Evolutionary conservation across 2,888 invertebrate genomes (phyloP).

Genomic region (Elmis aenea): DNA sequence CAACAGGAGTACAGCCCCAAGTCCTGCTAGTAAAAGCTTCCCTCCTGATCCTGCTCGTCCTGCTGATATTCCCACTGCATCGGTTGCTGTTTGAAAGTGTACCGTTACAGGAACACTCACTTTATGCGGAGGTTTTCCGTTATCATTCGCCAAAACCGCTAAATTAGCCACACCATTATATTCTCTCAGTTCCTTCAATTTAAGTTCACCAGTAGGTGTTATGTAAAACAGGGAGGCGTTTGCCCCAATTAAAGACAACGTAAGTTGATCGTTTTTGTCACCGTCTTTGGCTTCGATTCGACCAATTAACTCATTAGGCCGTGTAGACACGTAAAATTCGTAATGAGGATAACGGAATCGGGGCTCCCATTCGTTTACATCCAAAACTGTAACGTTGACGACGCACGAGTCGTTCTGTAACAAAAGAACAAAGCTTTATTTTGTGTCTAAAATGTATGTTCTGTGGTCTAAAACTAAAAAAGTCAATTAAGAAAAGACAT

Average conservation of each 20-base stretch:
- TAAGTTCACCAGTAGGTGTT: slow-evolving; percentile 63
- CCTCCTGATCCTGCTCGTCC: slow-evolving; percentile 34
- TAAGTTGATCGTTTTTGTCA: slow-evolving; percentile 69
- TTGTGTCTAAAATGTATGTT: background rate
- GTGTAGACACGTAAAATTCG: slow-evolving; percentile 62
- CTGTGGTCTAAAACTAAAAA: too few relatives aligned
- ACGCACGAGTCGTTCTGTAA: slow-evolving; percentile 78
- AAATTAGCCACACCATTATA: slow-evolving; percentile 20
- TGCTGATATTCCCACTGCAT: slow-evolving; percentile 29
- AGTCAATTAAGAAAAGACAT: too few relatives aligned
- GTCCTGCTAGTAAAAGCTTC: slow-evolving; percentile 51
- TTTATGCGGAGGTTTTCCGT: slow-evolving; percentile 77
- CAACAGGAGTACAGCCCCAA: slow-evolving; percentile 67
- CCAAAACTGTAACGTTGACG: slow-evolving; percentile 73
- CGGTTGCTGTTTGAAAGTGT: slow-evolving; percentile 51
- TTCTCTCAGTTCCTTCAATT: slow-evolving; percentile 44
- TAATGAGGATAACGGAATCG: slow-evolving; percentile 83
- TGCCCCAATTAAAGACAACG: slow-evolving; percentile 55
- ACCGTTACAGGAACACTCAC: slow-evolving; percentile 65
- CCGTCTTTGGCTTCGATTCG: slow-evolving; percentile 84
- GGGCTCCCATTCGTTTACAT: slow-evolving; percentile 93
- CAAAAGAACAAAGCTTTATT: background rate
- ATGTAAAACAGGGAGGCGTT: slow-evolving; percentile 54
- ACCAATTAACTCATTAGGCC: slow-evolving; percentile 49
- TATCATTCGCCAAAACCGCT: slow-evolving; percentile 73